Evolutionary conservation across 1,140 invertebrate genomes (phyloP).

Genomic region (Panulirus ornatus): DNA sequence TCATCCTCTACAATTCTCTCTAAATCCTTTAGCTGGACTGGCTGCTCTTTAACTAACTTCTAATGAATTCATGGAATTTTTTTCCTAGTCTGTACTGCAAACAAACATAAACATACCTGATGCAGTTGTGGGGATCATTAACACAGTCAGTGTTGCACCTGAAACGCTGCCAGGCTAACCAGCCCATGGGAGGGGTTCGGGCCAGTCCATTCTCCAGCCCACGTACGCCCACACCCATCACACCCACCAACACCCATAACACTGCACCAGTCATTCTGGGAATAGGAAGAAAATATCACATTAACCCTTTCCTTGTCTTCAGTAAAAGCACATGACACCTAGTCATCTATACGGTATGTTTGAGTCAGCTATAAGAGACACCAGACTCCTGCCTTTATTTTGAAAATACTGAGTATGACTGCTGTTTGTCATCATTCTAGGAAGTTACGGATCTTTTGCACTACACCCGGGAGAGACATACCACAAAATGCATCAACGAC

Average conservation of each 20-base stretch:
- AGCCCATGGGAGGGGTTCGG: conserved; percentile 91
- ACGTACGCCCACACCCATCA: not conserved
- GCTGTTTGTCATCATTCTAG: too few relatives aligned
- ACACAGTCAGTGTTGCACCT: conserved; percentile 95
- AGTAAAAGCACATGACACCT: too few relatives aligned
- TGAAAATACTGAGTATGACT: too few relatives aligned
- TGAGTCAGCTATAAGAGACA: too few relatives aligned
- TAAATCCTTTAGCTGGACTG: not conserved
- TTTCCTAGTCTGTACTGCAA: not conserved
- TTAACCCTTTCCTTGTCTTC: too few relatives aligned
- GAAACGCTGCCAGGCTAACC: conserved; percentile 96
- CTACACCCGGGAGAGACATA: too few relatives aligned
- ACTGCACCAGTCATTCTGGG: conserved; percentile 23
- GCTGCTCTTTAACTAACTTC: not conserved
- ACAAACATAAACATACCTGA: conserved; percentile 79
- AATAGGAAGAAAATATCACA: conserved; percentile 1
- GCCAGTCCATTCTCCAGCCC: conserved; percentile 90
- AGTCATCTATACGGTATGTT: too few relatives aligned
- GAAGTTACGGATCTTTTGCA: too few relatives aligned
- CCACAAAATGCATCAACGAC: too few relatives aligned
- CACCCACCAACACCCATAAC: conserved; percentile 17
- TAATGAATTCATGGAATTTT: not conserved
- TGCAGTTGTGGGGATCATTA: conserved; percentile 94
- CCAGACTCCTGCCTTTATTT: too few relatives aligned
- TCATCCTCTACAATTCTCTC: too few relatives aligned